These are phyloP conservation scores for Platysternon megacephalum DNA, from an alignment of 2,113 vertebrate genomes.

Conservation along the genomic window DNA sequence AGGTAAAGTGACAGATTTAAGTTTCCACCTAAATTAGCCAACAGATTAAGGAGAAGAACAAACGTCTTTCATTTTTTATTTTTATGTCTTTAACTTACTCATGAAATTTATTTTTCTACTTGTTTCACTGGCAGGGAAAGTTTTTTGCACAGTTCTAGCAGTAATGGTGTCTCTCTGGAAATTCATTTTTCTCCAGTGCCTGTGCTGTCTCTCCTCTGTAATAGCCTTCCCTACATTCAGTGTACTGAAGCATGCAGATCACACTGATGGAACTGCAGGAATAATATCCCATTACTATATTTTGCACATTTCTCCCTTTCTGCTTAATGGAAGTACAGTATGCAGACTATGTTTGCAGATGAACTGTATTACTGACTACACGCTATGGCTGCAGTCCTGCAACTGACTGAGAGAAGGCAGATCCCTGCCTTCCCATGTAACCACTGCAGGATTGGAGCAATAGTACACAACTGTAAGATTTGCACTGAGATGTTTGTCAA, in stretches of 20 bases:
- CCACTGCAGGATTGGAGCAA: neutral
- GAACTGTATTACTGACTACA: neutral
- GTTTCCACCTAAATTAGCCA: neutral
- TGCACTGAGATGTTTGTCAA: neutral
- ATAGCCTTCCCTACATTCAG: neutral
- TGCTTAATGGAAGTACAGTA: neutral
- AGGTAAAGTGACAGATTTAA: neutral
- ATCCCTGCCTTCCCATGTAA: neutral
- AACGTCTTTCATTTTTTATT: neutral
- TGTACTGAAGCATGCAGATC: neutral
- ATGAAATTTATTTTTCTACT: neutral
- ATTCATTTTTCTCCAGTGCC: slow-evolving; percentile 13
- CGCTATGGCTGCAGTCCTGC: neutral
- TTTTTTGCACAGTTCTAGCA: neutral
- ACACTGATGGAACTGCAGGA: neutral
- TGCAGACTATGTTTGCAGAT: neutral
- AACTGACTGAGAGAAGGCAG: neutral
- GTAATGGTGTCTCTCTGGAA: slow-evolving; percentile 34
- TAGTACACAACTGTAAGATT: neutral
- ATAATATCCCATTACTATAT: neutral
- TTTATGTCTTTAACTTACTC: neutral
- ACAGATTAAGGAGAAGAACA: neutral
- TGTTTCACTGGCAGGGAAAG: neutral
- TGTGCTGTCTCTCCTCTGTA: neutral
- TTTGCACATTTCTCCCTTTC: neutral